Conservation (phyloP, 2,888 invertebrate species). For the Meliscaeva auricollis region DNA sequence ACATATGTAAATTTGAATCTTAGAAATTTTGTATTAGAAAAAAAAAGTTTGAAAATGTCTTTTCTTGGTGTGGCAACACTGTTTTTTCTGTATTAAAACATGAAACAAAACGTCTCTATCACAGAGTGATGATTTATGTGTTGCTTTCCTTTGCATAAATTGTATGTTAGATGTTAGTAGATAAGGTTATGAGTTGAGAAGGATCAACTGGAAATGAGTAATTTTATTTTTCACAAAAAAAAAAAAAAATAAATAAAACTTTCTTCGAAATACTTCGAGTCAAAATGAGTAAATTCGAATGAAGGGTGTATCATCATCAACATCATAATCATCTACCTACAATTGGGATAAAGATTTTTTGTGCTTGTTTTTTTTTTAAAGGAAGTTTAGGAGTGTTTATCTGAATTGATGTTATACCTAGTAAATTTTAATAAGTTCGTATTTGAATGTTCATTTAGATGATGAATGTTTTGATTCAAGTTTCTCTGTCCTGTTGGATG, state of each 20-base stretch:
- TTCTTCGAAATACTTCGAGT: conserved; percentile 10
- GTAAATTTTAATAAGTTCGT: conserved; percentile 21
- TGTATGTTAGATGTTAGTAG: conserved; percentile 18
- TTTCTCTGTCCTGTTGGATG: too few species aligned
- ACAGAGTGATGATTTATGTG: conserved; percentile 62
- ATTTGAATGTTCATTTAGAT: not conserved
- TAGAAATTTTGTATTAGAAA: too few species aligned
- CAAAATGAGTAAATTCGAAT: conserved; percentile 41
- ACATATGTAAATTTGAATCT: too few species aligned
- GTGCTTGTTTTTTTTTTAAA: not conserved
- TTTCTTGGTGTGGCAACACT: not conserved
- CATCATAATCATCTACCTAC: conserved; percentile 8
- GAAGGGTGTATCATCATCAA: not conserved
- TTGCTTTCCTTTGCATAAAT: conserved; percentile 62
- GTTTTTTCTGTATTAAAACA: not conserved
- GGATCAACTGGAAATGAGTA: conserved; percentile 67
- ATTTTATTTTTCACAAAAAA: conserved; percentile 49
- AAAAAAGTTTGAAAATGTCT: too few species aligned
- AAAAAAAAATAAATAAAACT: conserved; percentile 11
- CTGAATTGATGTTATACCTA: conserved; percentile 42
- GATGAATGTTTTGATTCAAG: too few species aligned
- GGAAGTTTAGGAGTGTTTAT: not conserved
- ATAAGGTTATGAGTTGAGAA: conserved; percentile 60
- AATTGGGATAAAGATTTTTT: not conserved
- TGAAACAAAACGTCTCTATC: conserved; percentile 1